Evolutionary conservation across 2,888 invertebrate genomes (phyloP), one percentile per base, ranked within the genome.

Genomic region (Corythucha ciliata): DNA sequence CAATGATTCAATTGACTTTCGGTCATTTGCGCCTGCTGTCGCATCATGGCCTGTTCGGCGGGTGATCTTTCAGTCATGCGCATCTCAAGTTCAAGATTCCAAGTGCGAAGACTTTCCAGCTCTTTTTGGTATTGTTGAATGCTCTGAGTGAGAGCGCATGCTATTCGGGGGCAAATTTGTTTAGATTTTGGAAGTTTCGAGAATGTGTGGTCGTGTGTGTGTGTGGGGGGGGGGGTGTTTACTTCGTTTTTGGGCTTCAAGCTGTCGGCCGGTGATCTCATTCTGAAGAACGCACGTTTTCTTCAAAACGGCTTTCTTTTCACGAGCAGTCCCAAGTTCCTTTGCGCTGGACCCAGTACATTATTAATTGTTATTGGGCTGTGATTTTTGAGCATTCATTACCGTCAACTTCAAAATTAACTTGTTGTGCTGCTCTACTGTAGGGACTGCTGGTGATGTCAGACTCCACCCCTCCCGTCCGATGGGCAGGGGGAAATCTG

Each of bases 61-160:
- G 53, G 49, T 18, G 46, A 44, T 36, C 44, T 41, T 26, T 52
- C 42, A 8, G 55, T 39, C 26, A 52, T 29, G 7, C 42, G 29
- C 48, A 45, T 45, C 32, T 56, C 47, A 2, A 56, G 39, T 10
- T 56, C 53, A 22, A 47, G 16, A 21, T 56, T 49, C 36, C 53
- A 56, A 26, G 48, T 27, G 29, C 52, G 24, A 21, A 56, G 33
- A 7, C 42, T 40, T 2, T 22, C 32, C 39, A 56, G 26, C 26
- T 56, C 56, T 6, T 46, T 41, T 48, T 56, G 56, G 24, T 56
- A 56, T 27, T 52, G 48, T 16, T 56, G 56, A 4, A 56, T 48
- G n/a, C 44, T 44, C 41, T 51, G 44, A 4, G 56, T 54, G 4
- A 56, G 27, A 26, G 56, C 56, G 27, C 56, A 56, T 16, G 51